Percentiles rank a stretch among this genome's conserved stretches.
Conservation (phyloP, 2,113 vertebrate genomes). For the Ictalurus furcatus region DNA sequence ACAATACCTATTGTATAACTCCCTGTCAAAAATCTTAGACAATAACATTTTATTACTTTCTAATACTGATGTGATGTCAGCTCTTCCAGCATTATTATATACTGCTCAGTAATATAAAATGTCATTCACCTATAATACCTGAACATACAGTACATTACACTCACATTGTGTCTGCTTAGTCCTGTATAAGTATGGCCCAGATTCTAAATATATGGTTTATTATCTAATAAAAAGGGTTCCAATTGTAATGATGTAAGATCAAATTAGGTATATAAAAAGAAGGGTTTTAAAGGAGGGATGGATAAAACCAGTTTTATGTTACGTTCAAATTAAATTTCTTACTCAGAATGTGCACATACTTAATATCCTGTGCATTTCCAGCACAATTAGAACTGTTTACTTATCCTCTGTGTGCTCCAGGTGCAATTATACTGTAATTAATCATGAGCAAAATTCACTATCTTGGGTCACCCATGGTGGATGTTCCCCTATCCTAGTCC, state of each 20-base stretch:
- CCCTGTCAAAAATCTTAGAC: background rate
- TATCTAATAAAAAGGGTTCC: background rate
- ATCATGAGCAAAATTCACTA: background rate
- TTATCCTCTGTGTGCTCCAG: background rate
- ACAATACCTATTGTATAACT: background rate
- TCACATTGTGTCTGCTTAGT: slow-evolving; percentile 5
- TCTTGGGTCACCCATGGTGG: background rate
- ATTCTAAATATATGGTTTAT: background rate
- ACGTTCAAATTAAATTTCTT: background rate
- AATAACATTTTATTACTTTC: slow-evolving; percentile 6
- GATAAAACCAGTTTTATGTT: background rate
- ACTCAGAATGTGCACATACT: background rate
- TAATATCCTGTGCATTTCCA: background rate
- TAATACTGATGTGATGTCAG: background rate
- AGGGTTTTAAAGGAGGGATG: background rate
- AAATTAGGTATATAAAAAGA: background rate
- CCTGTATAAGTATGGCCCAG: background rate
- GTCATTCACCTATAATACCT: background rate
- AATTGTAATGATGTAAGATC: background rate
- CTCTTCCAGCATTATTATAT: background rate
- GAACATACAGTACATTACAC: slow-evolving; percentile 6
- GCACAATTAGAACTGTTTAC: background rate
- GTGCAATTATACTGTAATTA: background rate
- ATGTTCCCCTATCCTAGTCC: background rate
- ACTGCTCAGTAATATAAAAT: background rate